Evolutionary conservation across 2,797 vertebrate genomes (phyloP).

Genomic region (Catharus ustulatus): DNA sequence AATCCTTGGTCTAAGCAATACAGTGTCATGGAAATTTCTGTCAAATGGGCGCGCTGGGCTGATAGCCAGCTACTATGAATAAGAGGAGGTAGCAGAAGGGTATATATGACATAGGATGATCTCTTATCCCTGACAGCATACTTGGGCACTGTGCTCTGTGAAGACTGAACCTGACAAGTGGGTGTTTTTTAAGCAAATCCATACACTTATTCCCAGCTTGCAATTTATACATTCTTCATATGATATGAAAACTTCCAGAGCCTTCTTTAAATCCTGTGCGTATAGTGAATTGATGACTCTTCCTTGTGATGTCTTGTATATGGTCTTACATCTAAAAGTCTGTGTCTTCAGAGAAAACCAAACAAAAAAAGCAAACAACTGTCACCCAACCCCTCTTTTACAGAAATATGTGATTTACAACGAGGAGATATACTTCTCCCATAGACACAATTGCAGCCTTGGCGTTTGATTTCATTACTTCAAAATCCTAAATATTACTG

Average conservation of each 20-base stretch:
- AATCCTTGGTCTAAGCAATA: background rate
- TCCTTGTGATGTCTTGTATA: background rate
- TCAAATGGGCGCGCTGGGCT: background rate
- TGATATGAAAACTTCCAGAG: background rate
- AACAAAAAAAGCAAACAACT: background rate
- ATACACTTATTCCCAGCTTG: background rate
- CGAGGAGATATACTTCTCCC: accelerated
- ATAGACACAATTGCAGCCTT: background rate
- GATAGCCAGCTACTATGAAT: background rate
- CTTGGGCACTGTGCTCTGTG: background rate
- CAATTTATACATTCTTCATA: background rate
- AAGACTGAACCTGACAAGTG: background rate
- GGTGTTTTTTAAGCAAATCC: background rate
- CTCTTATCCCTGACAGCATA: background rate
- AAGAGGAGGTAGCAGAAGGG: background rate
- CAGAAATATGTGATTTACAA: background rate
- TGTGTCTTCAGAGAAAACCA: background rate
- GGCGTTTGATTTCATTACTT: background rate
- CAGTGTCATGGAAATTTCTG: background rate
- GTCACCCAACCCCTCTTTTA: background rate
- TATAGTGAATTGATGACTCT: background rate
- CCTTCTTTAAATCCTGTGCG: background rate
- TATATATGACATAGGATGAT: background rate
- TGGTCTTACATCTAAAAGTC: background rate
- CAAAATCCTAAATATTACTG: background rate